Base-by-base conservation (phyloP, 2,888 invertebrate species). In the Cryptosula pallasiana region DNA sequence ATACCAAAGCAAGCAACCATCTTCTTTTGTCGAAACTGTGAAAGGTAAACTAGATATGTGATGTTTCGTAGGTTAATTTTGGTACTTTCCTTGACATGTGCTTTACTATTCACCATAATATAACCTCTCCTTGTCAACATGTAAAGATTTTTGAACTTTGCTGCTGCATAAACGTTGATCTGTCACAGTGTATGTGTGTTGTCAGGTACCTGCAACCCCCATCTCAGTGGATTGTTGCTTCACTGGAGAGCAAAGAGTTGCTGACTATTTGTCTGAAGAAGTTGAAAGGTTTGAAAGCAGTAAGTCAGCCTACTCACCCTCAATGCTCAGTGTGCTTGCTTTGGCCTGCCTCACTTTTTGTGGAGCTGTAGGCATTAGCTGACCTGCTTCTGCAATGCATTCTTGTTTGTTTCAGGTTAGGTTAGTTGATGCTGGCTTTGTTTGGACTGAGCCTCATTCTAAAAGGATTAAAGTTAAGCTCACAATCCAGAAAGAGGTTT, bases 361-460 rank as follows among this genome's bases (percentile, higher is more conserved):
- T n/a, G n/a, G n/a, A n/a, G n/a, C n/a, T n/a, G n/a, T n/a, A n/a
- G n/a, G n/a, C n/a, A n/a, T n/a, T n/a, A n/a, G n/a, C n/a, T n/a
- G n/a, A n/a, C n/a, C n/a, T n/a, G n/a, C n/a, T n/a, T n/a, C n/a
- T n/a, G n/a, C n/a, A 45, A 45, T 45, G n/a, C n/a, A n/a, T 58
- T n/a, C n/a, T 55, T 32, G 35, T 74, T 25, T 54, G 57, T 73
- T 74, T 5, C 73, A 91, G 81, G 92, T 98, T 0, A 93, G 95
- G 81, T 87, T 99, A 23, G 88, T 97, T 72, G 98, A 99, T 88
- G 99, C 99, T 55, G 91, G 92, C 0, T 99, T 99, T 87, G 90
- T 96, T 1, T 99, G 98, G 98, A 99, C 99, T 13, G 99, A 99
- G 83, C 95, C 97, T 54, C 99, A 99, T 87, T 99, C 98, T 0